Evolutionary conservation across 2,888 invertebrate species (phyloP), one percentile per base, ranked within the genome.

Genomic region (Camponotus fellah): DNA sequence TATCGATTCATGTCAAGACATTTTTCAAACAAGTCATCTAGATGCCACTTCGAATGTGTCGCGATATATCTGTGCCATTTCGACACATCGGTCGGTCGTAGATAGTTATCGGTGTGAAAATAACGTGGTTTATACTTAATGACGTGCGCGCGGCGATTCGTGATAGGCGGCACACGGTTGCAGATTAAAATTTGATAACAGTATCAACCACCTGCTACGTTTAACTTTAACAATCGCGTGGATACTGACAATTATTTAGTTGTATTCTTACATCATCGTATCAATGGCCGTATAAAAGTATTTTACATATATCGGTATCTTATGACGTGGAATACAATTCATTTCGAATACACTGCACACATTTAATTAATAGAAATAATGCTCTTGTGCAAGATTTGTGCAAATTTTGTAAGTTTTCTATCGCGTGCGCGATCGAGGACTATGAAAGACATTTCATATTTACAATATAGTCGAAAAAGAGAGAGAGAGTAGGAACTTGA

Each of bases 21-120:
- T 68, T 76, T 77, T 75, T 49, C 56, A 53, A 77, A 68, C 68
- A 12, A 68, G 68, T 32, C 68, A 68, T 68, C 40, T 65, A 76
- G 60, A 69, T 74, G 49, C 17, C 75, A 75, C 62, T 62, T 82
- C 75, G 21, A 82, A 75, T 53, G 68, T 26, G 60, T 66, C 68
- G 64, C 62, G 49, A 75, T 82, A 65, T 68, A 66, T 56, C 56
- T 68, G 21, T 69, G 32, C 32, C 69, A 69, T 77, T 77, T 77
- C 77, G 69, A 77, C 58, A 43, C 58, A 69, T 58, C 17, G 32
- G 58, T 69, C 32, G 58, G 32, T 32, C 46, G 79, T 46, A 66
- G 74, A 62, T 69, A 65, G 80, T 85, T 86, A 89, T 89, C 89
- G 86, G 87, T 71, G 89, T 83, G 89, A 87, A 89, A 85, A 86